Base-by-base conservation (phyloP, 2,888 invertebrate genomes). In the Idaea biselata region DNA sequence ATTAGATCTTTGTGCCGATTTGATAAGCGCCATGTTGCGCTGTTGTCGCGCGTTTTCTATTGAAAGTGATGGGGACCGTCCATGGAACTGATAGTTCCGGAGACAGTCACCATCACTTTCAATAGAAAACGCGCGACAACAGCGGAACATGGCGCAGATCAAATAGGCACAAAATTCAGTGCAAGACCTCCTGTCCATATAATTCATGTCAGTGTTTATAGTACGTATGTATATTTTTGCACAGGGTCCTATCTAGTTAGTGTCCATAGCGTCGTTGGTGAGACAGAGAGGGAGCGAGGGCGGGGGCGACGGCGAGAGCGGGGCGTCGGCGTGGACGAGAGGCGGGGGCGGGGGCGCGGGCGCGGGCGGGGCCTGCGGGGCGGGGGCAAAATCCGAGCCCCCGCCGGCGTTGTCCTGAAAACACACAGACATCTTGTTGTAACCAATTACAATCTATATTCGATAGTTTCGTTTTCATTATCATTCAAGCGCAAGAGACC, bases 351-450 rank as follows among this genome's bases (percentile, higher is more conserved):
- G 69, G 58, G 69, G 68, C 57, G 64, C 68, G 60, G 63, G 72
- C 65, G 60, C 73, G 67, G 60, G 73, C 75, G 70, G 76, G 73
- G 73, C n/a, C n/a, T 25, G 25, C 25, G 69, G 64, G 65, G 69
- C 78, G 73, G 74, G 72, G 65, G 73, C 72, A 67, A 71, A 68
- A 67, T 71, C 69, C 68, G 71, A 83, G 77, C 81, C 87, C 79
- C 70, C 88, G 83, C 87, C 88, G 80, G 80, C 87, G 82, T 73
- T 68, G 58, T 76, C 86, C 91, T 72, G 68, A 1, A 56, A 53
- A 53, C 53, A 55, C 6, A 55, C 16, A 16, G 16, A 55, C 55
- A 55, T n/a, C 16, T 6, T 6, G 16, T 16, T 6, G 55, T 58
- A 61, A 56, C 33, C 16, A 55, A 32, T 54, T 3, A 8, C 11